phyloP scores from a whole-genome alignment of 2,888 invertebrate genomes.

The Ecdyonurus torrentis region DNA sequence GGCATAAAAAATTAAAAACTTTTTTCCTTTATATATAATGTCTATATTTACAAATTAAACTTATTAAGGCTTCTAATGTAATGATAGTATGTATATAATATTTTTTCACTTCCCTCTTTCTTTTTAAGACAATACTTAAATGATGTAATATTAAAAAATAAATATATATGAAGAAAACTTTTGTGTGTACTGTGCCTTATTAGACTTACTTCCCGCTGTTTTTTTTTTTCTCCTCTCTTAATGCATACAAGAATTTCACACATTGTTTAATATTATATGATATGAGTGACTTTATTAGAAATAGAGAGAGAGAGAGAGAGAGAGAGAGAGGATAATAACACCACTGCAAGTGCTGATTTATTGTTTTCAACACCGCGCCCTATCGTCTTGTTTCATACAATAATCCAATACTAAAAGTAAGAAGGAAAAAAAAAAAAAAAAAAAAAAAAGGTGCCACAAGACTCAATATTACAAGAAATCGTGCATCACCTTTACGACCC shows the following conservation, averaged over 20 bases:
- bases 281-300: background rate
- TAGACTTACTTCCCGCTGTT: no score
- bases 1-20: background rate
- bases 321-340: background rate
- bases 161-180: no score
- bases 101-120: background rate
- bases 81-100: no score
- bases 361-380: no score
- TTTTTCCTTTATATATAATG: no score
- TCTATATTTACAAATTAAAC: background rate
- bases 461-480: no score
- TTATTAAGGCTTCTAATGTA: background rate
- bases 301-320: background rate
- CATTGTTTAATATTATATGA: no score
- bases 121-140: background rate
- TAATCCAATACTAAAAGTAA: no score
- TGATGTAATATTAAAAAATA: background rate
- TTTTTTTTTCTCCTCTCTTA: no score
- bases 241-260: background rate
- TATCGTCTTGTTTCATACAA: no score
- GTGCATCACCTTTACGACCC: background rate
- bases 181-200: no score
- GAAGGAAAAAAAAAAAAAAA: background rate
- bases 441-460: background rate
- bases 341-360: no score